Evolutionary conservation across 1,140 invertebrate genomes (phyloP), one percentile per base, ranked within the genome.

Genomic region (Fopius arisanus): DNA sequence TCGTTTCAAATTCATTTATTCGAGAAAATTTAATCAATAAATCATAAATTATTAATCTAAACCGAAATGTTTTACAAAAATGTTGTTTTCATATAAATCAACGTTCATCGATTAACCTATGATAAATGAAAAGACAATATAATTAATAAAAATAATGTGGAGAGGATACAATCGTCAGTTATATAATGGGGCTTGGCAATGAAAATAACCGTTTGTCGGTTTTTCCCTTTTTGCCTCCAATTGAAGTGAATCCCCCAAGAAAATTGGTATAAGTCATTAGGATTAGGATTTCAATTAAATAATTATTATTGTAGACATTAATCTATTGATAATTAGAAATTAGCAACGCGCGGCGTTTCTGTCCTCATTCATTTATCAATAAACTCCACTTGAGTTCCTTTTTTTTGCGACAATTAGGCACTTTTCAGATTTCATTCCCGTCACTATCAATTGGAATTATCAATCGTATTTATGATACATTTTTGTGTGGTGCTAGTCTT

Each of bases 351-450:
- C 43, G 7, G 7, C n/a, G 43, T 48, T 14, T 48, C 3, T 48
- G 1, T 48, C 33, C 33, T 37, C 33, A 37, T 14, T 48, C 7
- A 16, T 48, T 16, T 48, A 14, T 48, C 16, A 19, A 48, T 10
- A 48, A 5, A 48, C 43, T 48, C 43, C 43, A 48, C 43, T 43
- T 48, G 16, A n/a, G 14, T 67, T 69, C 41, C 26, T 69, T 48
- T 40, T 62, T 70, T 28, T 65, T 33, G 19, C 54, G 72, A 74
- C 37, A 48, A 72, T 74, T 74, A 77, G 72, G 72, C 75, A 74
- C 72, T 77, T 77, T 72, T 59, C 70, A 19, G 9, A 65, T n/a
- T 63, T 72, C 19, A 65, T 31, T 48, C 23, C 14, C 21, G 29
- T 37, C 33, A 37, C 33, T 37, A 3, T 37, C 33, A 37, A 37